phyloP scores from a whole-genome alignment of 1,140 invertebrate genomes.

The Eriocheir sinensis region DNA sequence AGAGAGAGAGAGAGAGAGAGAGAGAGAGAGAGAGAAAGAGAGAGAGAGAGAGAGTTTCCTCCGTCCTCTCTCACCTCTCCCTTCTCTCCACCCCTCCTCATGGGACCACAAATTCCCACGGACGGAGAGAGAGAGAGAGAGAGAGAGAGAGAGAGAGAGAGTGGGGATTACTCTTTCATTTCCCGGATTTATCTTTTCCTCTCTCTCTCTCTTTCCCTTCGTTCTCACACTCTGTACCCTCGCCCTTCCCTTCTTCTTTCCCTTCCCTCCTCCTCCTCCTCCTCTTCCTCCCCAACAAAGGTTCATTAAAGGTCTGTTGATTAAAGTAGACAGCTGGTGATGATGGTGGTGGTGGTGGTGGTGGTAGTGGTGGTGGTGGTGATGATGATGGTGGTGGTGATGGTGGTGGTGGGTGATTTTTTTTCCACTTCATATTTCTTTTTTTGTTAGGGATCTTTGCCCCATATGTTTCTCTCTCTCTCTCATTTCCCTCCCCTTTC shows the following conservation, averaged over 20 bases:
- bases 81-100: too few species aligned
- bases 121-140: background rate
- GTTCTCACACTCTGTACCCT: background rate
- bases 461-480: background rate
- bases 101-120: background rate
- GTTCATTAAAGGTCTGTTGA: background rate
- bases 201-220: background rate
- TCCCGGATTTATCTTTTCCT: background rate
- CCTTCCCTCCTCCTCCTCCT: background rate
- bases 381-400: too few species aligned
- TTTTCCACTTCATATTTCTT: background rate
- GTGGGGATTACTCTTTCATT: too few species aligned
- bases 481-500: background rate
- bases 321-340: background rate
- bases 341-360: too few species aligned
- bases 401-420: background rate
- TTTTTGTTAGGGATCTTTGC: background rate
- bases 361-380: too few species aligned
- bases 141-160: slow-evolving; percentile 48
- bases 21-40: background rate
- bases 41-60: slow-evolving; percentile 31
- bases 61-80: too few species aligned
- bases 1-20: background rate
- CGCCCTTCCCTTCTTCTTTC: background rate
- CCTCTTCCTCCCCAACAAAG: background rate